Evolutionary conservation across 2,888 invertebrate species (phyloP), one percentile per base, ranked within the genome.

Genomic region (Synanthedon vespiformis): DNA sequence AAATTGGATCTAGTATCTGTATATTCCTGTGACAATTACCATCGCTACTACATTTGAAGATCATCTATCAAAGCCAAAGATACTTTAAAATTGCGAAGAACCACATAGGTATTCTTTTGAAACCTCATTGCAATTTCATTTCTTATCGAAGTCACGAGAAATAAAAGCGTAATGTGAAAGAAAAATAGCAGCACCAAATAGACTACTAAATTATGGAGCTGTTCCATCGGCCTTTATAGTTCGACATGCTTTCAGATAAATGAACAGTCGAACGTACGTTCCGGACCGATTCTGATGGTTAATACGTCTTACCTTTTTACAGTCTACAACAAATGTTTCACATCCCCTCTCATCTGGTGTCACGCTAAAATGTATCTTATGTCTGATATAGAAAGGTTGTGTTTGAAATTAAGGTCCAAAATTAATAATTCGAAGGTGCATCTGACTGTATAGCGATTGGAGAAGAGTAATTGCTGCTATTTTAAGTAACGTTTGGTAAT

Each of bases 221-320:
- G 61, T 56, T 58, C 54, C 53, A 57, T 53, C 54, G 57, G 54
- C 55, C 16, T 13, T 48, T 44, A 44, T 44, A 53, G 62, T 64
- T 69, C 67, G 77, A 75, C 67, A 70, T 70, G 84, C 82, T 83
- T 67, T 83, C 69, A 74, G 67, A 74, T 68, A 76, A 80, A 81
- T 80, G 80, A 82, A 76, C 80, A 58, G 68, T 55, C 51, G 49
- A 53, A 56, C 54, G 62, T 62, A 60, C 63, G 66, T 62, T 58
- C 58, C 55, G 58, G 50, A 34, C 22, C 62, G 64, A 62, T 68
- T 68, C 65, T 65, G 67, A 64, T 63, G 64, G 63, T 57, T 64
- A 66, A 68, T 63, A 67, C 59, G 60, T 63, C 62, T 61, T 57
- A 53, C 53, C 40, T 51, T 59, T 62, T 58, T 44, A 44, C 44